Evolutionary conservation across 2,888 invertebrate species (phyloP), one percentile per base, ranked within the genome.

Genomic region (Andricus curvator): DNA sequence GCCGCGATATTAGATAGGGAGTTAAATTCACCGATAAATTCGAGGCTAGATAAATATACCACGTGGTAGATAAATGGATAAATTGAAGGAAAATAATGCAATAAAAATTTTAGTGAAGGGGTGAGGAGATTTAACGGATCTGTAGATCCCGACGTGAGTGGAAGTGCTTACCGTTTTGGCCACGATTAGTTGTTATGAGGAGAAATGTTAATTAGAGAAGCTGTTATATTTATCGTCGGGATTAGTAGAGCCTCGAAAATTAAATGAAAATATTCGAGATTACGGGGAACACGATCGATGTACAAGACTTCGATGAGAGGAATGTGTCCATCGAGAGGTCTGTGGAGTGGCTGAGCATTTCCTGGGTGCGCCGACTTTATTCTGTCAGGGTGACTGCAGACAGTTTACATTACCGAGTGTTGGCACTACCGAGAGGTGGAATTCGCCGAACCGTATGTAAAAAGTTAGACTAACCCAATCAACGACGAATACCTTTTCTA

Each of bases 361-460:
- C 90, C 89, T 89, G 90, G 92, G 91, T 91, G 90, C 89, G 88
- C 88, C 90, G 88, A 89, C 90, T 90, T 91, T 90, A 87, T 90
- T 90, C 91, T 90, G 88, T 91, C 87, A 84, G 89, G 88, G 89
- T 89, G 88, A 90, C 90, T 88, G 91, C 91, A 87, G 90, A 89
- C 86, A 91, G 74, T 74, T 74, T 74, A 74, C 74, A 74, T 74
- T 67, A 67, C 90, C 90, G 90, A 91, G 86, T 91, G 88, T 91
- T 92, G 89, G 90, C 91, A 90, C 90, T 89, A 88, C 89, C 89
- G 88, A 90, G 90, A 90, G 89, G 87, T 91, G 91, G 90, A 89
- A 92, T 88, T 92, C 92, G 88, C 90, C 90, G 90, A 90, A 91
- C 91, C 92, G 92, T 92, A 92, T 92, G 92, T 92, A 92, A 81